Evolutionary conservation across 2,888 invertebrate species (phyloP).

Genomic region (Lacanobia oleracea): DNA sequence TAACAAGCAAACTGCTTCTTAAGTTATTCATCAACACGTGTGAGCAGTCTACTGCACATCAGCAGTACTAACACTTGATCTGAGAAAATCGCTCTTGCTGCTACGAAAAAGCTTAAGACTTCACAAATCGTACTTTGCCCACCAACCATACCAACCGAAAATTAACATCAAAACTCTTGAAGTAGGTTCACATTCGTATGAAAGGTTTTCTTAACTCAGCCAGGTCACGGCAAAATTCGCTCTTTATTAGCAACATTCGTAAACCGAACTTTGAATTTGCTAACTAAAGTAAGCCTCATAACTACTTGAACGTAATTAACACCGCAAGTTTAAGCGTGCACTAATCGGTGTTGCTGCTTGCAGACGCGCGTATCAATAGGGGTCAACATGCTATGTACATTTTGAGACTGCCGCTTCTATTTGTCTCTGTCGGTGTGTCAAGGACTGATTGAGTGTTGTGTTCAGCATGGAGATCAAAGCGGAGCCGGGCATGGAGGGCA

Average conservation of each 20-base stretch:
- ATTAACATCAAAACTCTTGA: neutral
- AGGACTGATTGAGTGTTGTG: constrained; percentile 19
- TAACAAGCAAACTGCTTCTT: constrained; percentile 3
- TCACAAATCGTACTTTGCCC: neutral
- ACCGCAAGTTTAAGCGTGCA: no score
- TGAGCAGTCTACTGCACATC: neutral
- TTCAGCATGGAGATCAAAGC: constrained; percentile 89
- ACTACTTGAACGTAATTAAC: no score
- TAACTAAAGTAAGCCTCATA: neutral
- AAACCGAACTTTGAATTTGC: neutral
- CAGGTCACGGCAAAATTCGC: neutral
- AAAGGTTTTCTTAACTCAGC: neutral
- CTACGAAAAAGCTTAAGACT: neutral
- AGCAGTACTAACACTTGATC: neutral
- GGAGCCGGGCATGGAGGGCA: constrained; percentile 89
- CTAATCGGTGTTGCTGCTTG: no score
- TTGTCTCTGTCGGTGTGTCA: no score
- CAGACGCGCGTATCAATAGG: no score
- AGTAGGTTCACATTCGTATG: neutral
- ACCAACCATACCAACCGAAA: neutral
- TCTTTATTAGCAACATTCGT: neutral
- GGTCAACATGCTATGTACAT: no score
- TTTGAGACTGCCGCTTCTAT: no score
- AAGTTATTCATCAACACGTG: neutral
- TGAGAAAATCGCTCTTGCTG: neutral